Evolutionary conservation across 2,797 vertebrate species (phyloP).

Genomic region (Steatocranus sp.): DNA sequence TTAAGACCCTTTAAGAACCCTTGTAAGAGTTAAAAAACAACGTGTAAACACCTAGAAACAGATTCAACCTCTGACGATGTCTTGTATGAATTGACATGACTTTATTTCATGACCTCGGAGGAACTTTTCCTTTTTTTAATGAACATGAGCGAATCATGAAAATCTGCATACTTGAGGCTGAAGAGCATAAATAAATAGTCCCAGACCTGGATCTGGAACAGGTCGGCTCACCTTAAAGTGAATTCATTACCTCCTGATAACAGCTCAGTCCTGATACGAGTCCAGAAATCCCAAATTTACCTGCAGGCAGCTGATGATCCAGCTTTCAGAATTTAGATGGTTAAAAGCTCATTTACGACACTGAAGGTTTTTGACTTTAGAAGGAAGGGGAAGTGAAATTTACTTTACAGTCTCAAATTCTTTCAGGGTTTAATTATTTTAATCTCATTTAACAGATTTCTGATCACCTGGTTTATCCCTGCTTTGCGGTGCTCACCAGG

Average conservation of each 20-base stretch:
- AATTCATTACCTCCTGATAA: not conserved
- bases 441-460: not conserved
- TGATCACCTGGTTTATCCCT: not conserved
- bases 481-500: not conserved
- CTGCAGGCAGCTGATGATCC: not conserved
- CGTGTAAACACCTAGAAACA: not conserved
- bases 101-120: not conserved
- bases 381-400: not conserved
- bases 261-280: not conserved
- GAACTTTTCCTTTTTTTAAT: not conserved
- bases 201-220: not conserved
- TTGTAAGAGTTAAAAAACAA: not conserved
- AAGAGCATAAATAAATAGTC: not conserved
- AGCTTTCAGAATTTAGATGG: not conserved
- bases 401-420: not conserved
- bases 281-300: not conserved
- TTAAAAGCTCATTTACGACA: not conserved
- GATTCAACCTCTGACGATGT: not conserved
- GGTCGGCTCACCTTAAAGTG: not conserved
- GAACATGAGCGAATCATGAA: not conserved
- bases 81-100: not conserved
- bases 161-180: not conserved
- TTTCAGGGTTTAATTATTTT: not conserved
- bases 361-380: not conserved
- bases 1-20: not conserved